Evolutionary conservation across 2,888 invertebrate species (phyloP), one percentile per base, ranked within the genome.

Genomic region (Caenorhabditis doughertyi): DNA sequence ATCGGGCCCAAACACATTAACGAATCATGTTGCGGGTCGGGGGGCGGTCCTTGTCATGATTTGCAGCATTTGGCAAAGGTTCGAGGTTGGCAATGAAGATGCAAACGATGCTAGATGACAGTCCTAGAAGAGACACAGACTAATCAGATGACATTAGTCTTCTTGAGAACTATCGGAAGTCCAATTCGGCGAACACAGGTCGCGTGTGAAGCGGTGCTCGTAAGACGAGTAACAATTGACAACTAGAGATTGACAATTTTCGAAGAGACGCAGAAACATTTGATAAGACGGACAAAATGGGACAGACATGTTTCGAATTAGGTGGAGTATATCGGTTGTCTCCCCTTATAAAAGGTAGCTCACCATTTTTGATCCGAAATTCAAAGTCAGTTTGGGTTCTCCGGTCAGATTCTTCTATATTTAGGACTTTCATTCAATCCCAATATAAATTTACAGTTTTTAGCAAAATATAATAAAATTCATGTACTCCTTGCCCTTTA

Each of bases 161-260:
- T n/a, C 35, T 44, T 42, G 49, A 56, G 27, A 65, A 49, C 55
- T 55, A 21, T 51, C 64, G 64, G 47, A 53, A 56, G 65, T 56
- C 44, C 65, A 56, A 67, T 76, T 76, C 60, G 67, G 51, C 76
- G 76, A 76, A 76, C 42, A 44, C 55, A 27, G 55, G 60, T 42
- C 60, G 65, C 73, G 53, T 47, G 47, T 32, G 64, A 47, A 53
- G 29, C 62, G 21, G 27, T 51, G 73, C 64, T 62, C 73, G 64
- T 51, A 53, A 21, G 55, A 27, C 65, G 74, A 74, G 74, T 76
- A 76, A 51, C 76, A 67, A 76, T 76, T 76, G 76, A 76, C 76
- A 76, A 11, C 32, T 35, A 76, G 58, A 76, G 65, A 76, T 51
- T 76, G 76, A 76, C 76, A 76, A 68, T 68, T 35, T 39, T 8